Conservation (phyloP, 1,140 invertebrate species). For the Delia radicum region DNA sequence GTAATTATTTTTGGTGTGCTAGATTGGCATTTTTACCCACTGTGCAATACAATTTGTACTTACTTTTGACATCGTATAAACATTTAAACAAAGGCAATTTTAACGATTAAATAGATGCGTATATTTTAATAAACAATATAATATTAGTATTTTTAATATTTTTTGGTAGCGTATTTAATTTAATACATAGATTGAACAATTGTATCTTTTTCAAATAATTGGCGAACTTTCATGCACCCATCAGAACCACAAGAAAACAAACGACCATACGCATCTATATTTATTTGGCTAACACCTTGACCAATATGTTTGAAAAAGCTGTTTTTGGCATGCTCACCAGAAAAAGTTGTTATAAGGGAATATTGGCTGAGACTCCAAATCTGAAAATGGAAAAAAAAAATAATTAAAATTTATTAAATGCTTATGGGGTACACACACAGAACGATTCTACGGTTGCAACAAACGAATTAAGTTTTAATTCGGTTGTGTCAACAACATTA, state of each 20-base stretch:
- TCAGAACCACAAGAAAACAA: constrained; percentile 98
- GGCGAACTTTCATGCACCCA: constrained; percentile 96
- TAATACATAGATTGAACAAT: constrained; percentile 52
- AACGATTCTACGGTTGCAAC: too few relatives aligned
- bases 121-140: not conserved
- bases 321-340: constrained; percentile 88
- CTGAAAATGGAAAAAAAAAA: constrained; percentile 60
- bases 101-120: too few relatives aligned
- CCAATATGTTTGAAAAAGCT: constrained; percentile 96
- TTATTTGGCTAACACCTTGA: constrained; percentile 93
- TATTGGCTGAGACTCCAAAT: constrained; percentile 90
- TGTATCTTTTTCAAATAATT: constrained; percentile 66
- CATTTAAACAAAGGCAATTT: too few relatives aligned
- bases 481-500: too few relatives aligned
- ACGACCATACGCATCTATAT: constrained; percentile 81
- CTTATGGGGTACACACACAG: too few relatives aligned
- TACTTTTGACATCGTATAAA: too few relatives aligned
- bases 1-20: too few relatives aligned
- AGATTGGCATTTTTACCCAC: too few relatives aligned
- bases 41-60: too few relatives aligned
- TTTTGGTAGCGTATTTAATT: not conserved
- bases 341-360: constrained; percentile 82
- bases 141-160: not conserved
- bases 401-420: not conserved
- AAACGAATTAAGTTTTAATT: too few relatives aligned